Evolutionary conservation across 2,888 invertebrate genomes (phyloP).

Genomic region (Acrocera orbiculus): DNA sequence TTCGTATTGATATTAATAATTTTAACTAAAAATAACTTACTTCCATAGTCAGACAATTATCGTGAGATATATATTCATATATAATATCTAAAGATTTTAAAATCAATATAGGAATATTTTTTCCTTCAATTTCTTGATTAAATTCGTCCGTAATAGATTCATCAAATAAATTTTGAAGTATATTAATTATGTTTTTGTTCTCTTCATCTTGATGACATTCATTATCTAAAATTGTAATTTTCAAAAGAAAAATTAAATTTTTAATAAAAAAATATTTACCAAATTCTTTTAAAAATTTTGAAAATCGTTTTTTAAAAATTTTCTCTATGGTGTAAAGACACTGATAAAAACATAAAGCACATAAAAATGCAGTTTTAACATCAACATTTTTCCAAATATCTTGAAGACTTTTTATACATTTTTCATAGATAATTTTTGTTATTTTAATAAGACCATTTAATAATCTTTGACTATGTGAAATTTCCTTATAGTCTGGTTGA

Average conservation of each 20-base stretch:
- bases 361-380: constrained; percentile 31
- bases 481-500: constrained; percentile 24
- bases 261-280: constrained; percentile 14
- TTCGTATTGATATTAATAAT: too few relatives aligned
- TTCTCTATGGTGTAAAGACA: constrained; percentile 22
- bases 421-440: constrained; percentile 25
- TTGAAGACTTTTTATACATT: constrained; percentile 32
- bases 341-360: constrained; percentile 38
- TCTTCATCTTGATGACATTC: too few relatives aligned
- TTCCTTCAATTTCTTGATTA: constrained; percentile 14
- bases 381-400: constrained; percentile 35
- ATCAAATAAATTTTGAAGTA: constrained; percentile 22
- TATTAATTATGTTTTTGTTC: too few relatives aligned
- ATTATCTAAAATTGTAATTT: too few relatives aligned
- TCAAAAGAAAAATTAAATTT: too few relatives aligned
- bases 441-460: constrained; percentile 22
- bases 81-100: constrained; percentile 24
- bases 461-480: constrained; percentile 22
- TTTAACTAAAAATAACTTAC: not conserved
- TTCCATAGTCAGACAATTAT: constrained; percentile 21
- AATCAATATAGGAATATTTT: constrained; percentile 18
- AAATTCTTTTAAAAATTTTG: constrained; percentile 21
- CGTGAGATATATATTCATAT: constrained; percentile 22
- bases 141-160: constrained; percentile 18
- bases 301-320: constrained; percentile 22